Evolutionary conservation across 2,888 invertebrate species (phyloP).

Genomic region (Tryphoninae sp.): DNA sequence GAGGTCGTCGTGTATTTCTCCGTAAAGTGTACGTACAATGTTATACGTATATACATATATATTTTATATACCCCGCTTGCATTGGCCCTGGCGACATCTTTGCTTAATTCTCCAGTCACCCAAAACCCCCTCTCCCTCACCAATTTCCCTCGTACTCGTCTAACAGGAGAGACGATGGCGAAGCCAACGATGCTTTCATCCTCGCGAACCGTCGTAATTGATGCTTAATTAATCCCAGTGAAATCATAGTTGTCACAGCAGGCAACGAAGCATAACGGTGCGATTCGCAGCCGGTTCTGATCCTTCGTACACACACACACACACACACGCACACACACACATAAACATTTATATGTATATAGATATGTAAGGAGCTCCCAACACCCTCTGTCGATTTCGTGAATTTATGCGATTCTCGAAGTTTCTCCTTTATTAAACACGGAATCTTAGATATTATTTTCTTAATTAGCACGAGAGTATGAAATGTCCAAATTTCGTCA

Average conservation of each 20-base stretch:
- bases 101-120: conserved; percentile 73
- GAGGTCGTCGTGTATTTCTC: conserved; percentile 49
- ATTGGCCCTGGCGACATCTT: conserved; percentile 79
- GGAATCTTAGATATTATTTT: conserved; percentile 29
- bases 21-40: conserved; percentile 44
- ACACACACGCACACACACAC: not conserved
- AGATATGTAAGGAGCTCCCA: conserved; percentile 8
- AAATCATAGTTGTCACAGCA: conserved; percentile 67
- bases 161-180: conserved; percentile 38
- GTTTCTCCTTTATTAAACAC: conserved; percentile 50
- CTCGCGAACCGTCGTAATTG: conserved; percentile 73
- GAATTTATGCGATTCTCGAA: conserved; percentile 47
- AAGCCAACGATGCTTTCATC: conserved; percentile 63
- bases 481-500: not conserved
- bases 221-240: conserved; percentile 76
- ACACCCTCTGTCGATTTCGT: conserved; percentile 52
- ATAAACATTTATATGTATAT: not conserved
- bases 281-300: conserved; percentile 54
- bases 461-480: conserved; percentile 8
- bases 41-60: conserved; percentile 25
- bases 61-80: conserved; percentile 39
- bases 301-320: conserved; percentile 26
- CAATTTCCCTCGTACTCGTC: conserved; percentile 28
- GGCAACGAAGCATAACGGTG: conserved; percentile 60
- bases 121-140: conserved; percentile 33